These are phyloP conservation scores for Chrysomela aeneicollis DNA, from an alignment of 2,888 invertebrate species.

Conservation along the genomic window DNA sequence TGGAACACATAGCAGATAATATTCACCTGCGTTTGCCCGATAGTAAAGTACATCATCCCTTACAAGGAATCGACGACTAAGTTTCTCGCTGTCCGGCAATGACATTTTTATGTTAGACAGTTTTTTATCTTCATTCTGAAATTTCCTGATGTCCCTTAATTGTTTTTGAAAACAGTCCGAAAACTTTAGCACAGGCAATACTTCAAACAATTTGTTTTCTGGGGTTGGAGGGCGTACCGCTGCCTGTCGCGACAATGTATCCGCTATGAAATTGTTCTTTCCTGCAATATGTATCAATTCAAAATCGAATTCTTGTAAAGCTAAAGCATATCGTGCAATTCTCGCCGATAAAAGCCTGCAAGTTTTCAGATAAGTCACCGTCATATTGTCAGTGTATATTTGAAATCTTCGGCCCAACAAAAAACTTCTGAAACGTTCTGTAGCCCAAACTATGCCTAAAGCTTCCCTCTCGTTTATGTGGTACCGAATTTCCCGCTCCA, in stretches of 20 bases:
- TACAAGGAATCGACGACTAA: not conserved
- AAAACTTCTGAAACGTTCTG: constrained; percentile 30
- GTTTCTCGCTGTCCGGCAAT: too few species aligned
- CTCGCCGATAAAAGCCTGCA: constrained; percentile 33
- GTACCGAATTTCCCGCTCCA: constrained; percentile 27
- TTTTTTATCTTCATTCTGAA: too few species aligned
- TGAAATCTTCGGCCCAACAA: constrained; percentile 31
- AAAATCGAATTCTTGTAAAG: constrained; percentile 37
- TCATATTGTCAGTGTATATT: constrained; percentile 35
- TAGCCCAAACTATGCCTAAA: constrained; percentile 30
- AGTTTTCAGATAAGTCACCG: constrained; percentile 29
- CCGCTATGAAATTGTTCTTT: constrained; percentile 26
- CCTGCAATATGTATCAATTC: constrained; percentile 29
- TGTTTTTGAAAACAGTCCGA: not conserved
- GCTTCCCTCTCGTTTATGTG: constrained; percentile 34
- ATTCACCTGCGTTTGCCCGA: constrained; percentile 5
- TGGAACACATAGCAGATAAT: not conserved
- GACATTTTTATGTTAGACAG: too few species aligned
- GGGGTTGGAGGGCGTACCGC: not conserved
- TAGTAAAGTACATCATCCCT: too few species aligned
- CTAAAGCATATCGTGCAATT: constrained; percentile 34
- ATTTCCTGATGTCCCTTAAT: not conserved
- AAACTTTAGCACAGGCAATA: not conserved
- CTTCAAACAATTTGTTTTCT: not conserved
- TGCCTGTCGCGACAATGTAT: constrained; percentile 23